A percentile compares a stretch with the other conserved stretches of the same genome.
Evolutionary conservation across 2,797 vertebrate genomes (phyloP).

Genomic region (Carapus acus): DNA sequence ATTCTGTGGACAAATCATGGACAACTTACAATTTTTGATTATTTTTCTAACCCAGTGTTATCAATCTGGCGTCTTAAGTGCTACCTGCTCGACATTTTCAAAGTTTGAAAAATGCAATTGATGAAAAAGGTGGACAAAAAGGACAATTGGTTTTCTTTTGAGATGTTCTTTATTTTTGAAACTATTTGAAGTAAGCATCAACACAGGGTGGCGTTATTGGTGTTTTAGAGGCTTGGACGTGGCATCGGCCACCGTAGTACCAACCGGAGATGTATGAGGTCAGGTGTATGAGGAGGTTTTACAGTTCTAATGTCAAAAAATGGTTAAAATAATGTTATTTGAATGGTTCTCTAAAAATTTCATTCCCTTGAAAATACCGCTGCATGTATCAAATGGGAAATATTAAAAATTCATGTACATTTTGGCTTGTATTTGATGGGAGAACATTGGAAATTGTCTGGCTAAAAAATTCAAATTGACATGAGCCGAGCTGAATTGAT

Average conservation of each 20-base stretch:
- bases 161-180: constrained; percentile 16
- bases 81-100: too few relatives aligned
- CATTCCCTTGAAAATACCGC: neutral
- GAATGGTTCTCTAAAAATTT: neutral
- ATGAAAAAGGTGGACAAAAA: too few relatives aligned
- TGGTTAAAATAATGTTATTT: neutral
- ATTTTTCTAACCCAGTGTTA: too few relatives aligned
- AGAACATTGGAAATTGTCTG: constrained; percentile 11
- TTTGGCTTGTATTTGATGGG: neutral
- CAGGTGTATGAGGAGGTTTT: too few relatives aligned
- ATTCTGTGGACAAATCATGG: too few relatives aligned
- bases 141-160: neutral
- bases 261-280: too few relatives aligned
- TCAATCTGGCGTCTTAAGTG: too few relatives aligned
- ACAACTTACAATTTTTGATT: too few relatives aligned
- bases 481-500: constrained; percentile 7
- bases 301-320: too few relatives aligned
- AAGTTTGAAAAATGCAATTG: too few relatives aligned
- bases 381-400: constrained; percentile 2
- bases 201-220: neutral
- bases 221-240: constrained; percentile 4
- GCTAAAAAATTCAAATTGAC: neutral
- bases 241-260: constrained; percentile 19
- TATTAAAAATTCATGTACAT: neutral
- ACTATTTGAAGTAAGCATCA: constrained; percentile 3